Base-by-base conservation (phyloP, 2,888 invertebrate genomes). In the Dioctria linearis region DNA sequence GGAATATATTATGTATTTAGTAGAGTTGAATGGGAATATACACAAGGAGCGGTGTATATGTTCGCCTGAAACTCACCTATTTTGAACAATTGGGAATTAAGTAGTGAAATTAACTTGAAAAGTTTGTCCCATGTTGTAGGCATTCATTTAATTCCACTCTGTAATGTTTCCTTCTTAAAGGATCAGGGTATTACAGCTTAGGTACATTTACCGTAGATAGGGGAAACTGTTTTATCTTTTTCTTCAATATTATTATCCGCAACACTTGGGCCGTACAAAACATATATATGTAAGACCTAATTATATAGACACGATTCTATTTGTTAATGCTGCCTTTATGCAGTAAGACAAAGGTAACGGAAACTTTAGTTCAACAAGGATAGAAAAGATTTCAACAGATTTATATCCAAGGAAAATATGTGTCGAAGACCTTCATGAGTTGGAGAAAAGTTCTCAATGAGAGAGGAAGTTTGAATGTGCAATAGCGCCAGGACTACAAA, bases 321-420 rank as follows among this genome's bases (percentile, higher is more conserved):
- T 4, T 40, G 40, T 13, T 65, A 40, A 40, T 65, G 40, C 3
- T n/a, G 42, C 40, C 65, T 40, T 65, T 65, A 11, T 65, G 42
- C 11, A 40, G 6, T 9, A 37, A 6, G 37, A 65, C 65, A 40
- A 65, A 65, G 40, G 5, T 6, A 6, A 37, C 5, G 6, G 42
- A 61, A 66, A 66, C n/a, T 43, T 43, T 42, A 65, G 65, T 37
- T 39, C 13, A 25, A 65, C 65, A 65, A 11, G 13, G n/a, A 6
- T 40, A 5, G n/a, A 8, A 66, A 43, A 13, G 11, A 13, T 66
- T 80, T 78, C 61, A 49, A 54, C 37, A 63, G 54, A 61, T 43
- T 51, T 54, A 25, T 40, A 61, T 54, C 54, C 11, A 54, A 54
- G 54, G 54, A 11, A 11, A 11, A 54, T 54, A n/a, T 54, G 54